These are phyloP conservation scores for Saiga tatarica DNA, from an alignment of 2,113 vertebrate species.

Conservation along the genomic window DNA sequence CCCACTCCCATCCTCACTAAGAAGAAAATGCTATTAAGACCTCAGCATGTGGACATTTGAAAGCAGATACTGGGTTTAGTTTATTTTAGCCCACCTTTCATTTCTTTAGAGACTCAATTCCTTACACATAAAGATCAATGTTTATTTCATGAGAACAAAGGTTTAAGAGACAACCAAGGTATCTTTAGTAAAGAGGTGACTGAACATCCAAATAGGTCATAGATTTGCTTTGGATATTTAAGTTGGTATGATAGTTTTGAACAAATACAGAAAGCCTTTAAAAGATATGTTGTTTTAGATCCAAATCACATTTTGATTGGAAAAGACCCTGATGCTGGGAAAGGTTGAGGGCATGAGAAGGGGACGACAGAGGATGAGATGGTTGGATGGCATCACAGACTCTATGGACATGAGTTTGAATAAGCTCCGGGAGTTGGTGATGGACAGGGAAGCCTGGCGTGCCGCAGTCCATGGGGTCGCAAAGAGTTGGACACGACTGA, in stretches of 20 bases:
- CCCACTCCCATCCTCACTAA: no score
- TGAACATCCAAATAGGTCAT: no score
- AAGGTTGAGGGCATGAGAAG: not conserved
- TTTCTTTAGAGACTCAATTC: no score
- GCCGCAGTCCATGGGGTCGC: not conserved
- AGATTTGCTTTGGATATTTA: slow-evolving; percentile 33
- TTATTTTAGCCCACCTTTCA: no score
- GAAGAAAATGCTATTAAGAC: no score
- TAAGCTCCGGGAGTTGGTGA: not conserved
- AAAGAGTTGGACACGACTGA: not conserved
- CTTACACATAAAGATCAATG: no score
- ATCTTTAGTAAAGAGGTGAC: no score
- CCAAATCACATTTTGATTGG: not conserved
- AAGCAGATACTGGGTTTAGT: no score
- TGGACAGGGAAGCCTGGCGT: not conserved
- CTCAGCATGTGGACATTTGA: no score
- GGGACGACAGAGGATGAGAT: not conserved
- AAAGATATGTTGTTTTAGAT: slow-evolving; percentile 34
- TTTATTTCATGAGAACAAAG: no score
- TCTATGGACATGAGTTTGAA: not conserved
- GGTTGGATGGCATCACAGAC: not conserved
- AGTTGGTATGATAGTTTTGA: not conserved
- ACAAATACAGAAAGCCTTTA: slow-evolving; percentile 25
- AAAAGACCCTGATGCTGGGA: not conserved
- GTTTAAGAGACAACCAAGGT: no score